A percentile compares a stretch with the other conserved stretches of the same genome.
Conservation (phyloP, 1,140 invertebrate genomes). For the Temnothorax longispinosus region DNA sequence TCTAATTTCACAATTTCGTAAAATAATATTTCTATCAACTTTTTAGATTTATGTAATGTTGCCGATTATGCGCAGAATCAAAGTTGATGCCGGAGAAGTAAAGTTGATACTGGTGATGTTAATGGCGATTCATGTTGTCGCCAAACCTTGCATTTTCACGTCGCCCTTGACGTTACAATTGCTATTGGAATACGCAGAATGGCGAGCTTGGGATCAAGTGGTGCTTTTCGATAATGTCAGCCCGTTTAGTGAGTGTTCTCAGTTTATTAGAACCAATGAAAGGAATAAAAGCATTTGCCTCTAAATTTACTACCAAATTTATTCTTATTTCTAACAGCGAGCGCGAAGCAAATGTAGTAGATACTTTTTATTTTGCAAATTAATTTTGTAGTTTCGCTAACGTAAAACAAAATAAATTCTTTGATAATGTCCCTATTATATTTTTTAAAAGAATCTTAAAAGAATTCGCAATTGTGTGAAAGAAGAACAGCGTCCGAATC, state of each 20-base stretch:
- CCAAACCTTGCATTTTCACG: conserved; percentile 68
- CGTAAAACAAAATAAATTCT: not conserved
- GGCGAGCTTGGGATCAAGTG: conserved; percentile 85
- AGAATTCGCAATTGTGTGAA: not conserved
- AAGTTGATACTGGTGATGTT: conserved; percentile 24
- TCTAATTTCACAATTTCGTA: not conserved
- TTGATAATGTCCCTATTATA: not conserved
- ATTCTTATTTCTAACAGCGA: not conserved
- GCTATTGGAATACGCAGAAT: conserved; percentile 84
- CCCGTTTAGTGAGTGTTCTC: conserved; percentile 63
- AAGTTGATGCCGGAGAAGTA: conserved; percentile 26
- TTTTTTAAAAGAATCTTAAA: not conserved
- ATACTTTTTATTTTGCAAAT: not conserved
- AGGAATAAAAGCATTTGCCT: not conserved
- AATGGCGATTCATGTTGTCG: not conserved
- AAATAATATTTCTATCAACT: not conserved
- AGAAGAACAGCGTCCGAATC: not conserved
- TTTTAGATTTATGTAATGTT: conserved; percentile 9
- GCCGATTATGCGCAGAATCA: conserved; percentile 6
- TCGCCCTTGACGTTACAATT: conserved; percentile 80
- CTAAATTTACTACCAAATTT: not conserved
- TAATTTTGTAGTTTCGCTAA: not conserved
- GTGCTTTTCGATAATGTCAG: conserved; percentile 79
- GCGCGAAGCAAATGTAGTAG: not conserved
- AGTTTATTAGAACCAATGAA: not conserved